Base-by-base conservation (phyloP, 1,140 invertebrate species). In the Drosophila aff. region DNA sequence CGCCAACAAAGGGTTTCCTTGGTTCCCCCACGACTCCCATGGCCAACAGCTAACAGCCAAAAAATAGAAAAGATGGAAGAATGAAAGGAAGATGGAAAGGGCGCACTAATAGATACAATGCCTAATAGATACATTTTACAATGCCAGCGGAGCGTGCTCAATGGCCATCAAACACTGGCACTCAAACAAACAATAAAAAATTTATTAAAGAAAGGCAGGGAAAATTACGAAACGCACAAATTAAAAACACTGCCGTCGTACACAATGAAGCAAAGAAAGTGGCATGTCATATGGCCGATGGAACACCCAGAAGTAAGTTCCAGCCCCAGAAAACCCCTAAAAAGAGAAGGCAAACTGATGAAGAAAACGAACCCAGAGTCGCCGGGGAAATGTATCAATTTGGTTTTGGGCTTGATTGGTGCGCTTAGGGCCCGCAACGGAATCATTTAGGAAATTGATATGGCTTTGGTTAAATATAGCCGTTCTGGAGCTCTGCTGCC, bases 161-260 rank as follows among this genome's bases (percentile, higher is more conserved):
- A 69, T 65, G 81, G 44, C 85, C 81, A 89, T 89, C 84, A 87
- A 71, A 85, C 60, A 69, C 72, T 81, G 78, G 66, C 82, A 67
- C 69, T 86, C 83, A 86, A 90, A 84, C 85, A 89, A 90, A 89
- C 84, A 89, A 89, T 89, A 89, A 90, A 90, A 90, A 85, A 89
- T 90, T 84, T 90, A 89, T 90, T 89, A 89, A 85, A 90, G 84
- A 89, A 87, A 87, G 78, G 77, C 84, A 59, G 36, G 55, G 77
- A 81, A 84, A 84, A 84, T 84, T 83, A 82, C 81, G 78, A 81
- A 85, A 85, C 82, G 85, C 63, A 89, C 84, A 89, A 89, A 89
- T 89, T 89, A 84, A 83, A 81, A 81, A 65, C 71, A 77, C 61
- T 57, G 63, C 50, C 76, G 47, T 21, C 33, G 52, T 15, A 57